These are phyloP conservation scores for Hirudo medicinalis DNA, from an alignment of 1,140 invertebrate species.

Conservation along the genomic window DNA sequence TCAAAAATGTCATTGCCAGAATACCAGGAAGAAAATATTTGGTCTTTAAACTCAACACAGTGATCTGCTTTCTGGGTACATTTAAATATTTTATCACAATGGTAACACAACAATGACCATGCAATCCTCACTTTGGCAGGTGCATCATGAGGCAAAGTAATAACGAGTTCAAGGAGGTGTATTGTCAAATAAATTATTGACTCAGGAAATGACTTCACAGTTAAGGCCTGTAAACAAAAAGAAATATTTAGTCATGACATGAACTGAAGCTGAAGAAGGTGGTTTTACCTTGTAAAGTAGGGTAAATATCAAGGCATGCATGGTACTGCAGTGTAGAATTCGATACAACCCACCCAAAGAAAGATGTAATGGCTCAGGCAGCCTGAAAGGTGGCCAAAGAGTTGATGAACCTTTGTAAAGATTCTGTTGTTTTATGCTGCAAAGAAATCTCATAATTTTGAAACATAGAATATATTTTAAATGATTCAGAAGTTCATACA, in stretches of 20 bases:
- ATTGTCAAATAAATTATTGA: conserved; percentile 69
- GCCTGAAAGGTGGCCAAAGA: conserved; percentile 69
- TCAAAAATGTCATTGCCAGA: too few species aligned
- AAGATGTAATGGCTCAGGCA: conserved; percentile 51
- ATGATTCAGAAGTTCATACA: conserved; percentile 50
- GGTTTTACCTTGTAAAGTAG: conserved; percentile 58
- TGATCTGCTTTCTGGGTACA: too few species aligned
- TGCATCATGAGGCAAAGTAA: conserved; percentile 50
- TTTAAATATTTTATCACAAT: too few species aligned
- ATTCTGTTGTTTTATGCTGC: conserved; percentile 22
- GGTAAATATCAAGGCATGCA: conserved; percentile 69
- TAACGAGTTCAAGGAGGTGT: conserved; percentile 70
- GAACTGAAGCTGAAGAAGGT: background rate
- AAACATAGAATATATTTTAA: conserved; percentile 16
- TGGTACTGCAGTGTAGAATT: conserved; percentile 58
- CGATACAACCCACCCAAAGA: conserved; percentile 59
- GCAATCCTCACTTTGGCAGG: background rate
- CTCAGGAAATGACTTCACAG: conserved; percentile 48
- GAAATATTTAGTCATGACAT: background rate
- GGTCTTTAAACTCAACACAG: too few species aligned
- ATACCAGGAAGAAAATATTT: too few species aligned
- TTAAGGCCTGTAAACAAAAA: conserved; percentile 1
- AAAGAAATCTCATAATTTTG: conserved; percentile 26
- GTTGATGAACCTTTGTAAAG: conserved; percentile 30
- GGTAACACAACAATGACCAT: too few species aligned